phyloP scores from a whole-genome alignment of 30 jellyfish, hydroid and myxozoan genomes.

The Pelagia noctiluca region DNA sequence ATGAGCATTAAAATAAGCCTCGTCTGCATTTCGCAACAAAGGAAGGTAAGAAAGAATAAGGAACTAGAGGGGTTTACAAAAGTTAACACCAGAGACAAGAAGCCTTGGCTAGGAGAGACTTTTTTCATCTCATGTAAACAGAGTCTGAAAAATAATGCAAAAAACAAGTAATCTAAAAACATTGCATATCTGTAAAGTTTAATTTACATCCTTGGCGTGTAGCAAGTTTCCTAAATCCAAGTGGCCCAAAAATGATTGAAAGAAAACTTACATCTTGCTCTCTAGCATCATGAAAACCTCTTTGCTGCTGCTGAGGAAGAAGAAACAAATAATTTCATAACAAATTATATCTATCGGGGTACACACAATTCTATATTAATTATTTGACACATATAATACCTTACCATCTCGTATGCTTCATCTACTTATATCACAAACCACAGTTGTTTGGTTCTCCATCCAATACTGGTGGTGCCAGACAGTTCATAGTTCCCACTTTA shows the following conservation, averaged over 20 bases:
- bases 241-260: background rate
- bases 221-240: background rate
- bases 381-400: background rate
- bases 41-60: too few relatives aligned
- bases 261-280: constrained; percentile 45
- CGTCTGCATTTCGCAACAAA: too few relatives aligned
- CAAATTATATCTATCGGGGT: background rate
- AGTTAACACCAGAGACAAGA: background rate
- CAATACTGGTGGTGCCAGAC: too few relatives aligned
- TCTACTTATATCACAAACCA: too few relatives aligned
- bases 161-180: background rate
- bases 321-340: background rate
- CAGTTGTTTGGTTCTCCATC: too few relatives aligned
- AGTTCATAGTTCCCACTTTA: background rate
- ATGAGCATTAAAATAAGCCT: too few relatives aligned
- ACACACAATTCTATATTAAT: background rate
- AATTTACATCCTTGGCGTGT: background rate
- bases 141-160: background rate
- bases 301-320: background rate
- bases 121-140: background rate
- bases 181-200: background rate
- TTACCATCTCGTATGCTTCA: too few relatives aligned
- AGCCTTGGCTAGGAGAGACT: background rate
- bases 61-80: background rate
- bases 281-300: constrained; percentile 28